phyloP scores from a whole-genome alignment of 2,113 vertebrate species.

The Chloroceryle aenea region DNA sequence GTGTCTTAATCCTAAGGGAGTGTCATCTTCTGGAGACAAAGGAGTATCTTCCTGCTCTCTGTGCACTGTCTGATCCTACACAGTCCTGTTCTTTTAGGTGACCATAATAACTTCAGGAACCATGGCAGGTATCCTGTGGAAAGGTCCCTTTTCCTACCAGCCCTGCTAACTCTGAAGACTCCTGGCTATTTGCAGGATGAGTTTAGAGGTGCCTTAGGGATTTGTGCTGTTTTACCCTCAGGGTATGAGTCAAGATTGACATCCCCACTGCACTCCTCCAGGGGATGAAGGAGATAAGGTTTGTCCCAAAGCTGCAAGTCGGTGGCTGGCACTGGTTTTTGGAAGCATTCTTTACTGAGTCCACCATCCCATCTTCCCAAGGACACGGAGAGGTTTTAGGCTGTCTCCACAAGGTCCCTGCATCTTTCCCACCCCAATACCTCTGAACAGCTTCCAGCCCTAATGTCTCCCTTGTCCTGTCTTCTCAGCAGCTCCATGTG shows the following conservation, averaged over 20 bases:
- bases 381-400: neutral
- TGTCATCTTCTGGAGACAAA: neutral
- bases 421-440: neutral
- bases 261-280: neutral
- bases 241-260: neutral
- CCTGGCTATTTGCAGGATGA: neutral
- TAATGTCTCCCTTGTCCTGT: neutral
- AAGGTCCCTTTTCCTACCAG: neutral
- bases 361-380: neutral
- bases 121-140: neutral
- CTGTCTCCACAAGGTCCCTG: neutral
- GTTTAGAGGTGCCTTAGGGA: neutral
- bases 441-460: neutral
- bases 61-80: neutral
- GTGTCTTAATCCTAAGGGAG: neutral
- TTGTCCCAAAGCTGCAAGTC: neutral
- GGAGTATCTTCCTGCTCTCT: neutral
- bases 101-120: neutral
- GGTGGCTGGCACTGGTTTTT: neutral
- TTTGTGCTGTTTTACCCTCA: neutral
- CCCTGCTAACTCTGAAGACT: neutral
- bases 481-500: neutral
- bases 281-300: neutral
- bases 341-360: neutral
- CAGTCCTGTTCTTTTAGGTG: neutral